phyloP scores from a whole-genome alignment of 2,113 vertebrate species.

The Corythornis madagascariensis region DNA sequence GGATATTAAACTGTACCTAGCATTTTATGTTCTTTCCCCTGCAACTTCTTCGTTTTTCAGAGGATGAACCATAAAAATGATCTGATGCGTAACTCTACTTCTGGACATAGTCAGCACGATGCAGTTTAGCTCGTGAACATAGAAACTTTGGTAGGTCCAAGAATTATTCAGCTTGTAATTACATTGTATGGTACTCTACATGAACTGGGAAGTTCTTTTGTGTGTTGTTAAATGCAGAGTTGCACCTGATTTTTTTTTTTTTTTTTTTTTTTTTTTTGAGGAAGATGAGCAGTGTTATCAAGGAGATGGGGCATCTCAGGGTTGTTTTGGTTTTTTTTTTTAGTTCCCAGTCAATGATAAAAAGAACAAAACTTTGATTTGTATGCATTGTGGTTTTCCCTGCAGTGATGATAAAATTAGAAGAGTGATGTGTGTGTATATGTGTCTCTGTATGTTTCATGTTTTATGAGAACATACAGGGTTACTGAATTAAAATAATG shows the following conservation, averaged over 20 bases:
- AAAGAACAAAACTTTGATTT: background rate
- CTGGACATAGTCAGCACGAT: background rate
- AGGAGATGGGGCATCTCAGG: background rate
- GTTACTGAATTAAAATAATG: background rate
- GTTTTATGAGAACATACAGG: background rate
- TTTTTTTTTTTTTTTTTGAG: background rate
- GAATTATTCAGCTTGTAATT: background rate
- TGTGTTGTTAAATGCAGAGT: background rate
- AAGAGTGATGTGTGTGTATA: background rate
- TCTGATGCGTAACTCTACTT: background rate
- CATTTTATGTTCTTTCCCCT: slow-evolving; percentile 38
- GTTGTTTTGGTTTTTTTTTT: background rate
- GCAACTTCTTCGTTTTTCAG: background rate
- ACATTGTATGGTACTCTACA: background rate
- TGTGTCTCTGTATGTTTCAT: background rate
- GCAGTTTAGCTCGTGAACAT: background rate
- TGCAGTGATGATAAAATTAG: background rate
- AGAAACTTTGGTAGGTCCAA: background rate
- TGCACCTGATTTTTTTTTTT: background rate
- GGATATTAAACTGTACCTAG: slow-evolving; percentile 42
- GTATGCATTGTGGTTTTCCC: background rate
- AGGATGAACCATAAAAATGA: background rate
- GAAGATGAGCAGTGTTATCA: background rate
- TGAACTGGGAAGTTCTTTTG: background rate
- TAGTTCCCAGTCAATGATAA: background rate